Conservation (phyloP, 2,888 invertebrate genomes). For the Tigriopus californicus region DNA sequence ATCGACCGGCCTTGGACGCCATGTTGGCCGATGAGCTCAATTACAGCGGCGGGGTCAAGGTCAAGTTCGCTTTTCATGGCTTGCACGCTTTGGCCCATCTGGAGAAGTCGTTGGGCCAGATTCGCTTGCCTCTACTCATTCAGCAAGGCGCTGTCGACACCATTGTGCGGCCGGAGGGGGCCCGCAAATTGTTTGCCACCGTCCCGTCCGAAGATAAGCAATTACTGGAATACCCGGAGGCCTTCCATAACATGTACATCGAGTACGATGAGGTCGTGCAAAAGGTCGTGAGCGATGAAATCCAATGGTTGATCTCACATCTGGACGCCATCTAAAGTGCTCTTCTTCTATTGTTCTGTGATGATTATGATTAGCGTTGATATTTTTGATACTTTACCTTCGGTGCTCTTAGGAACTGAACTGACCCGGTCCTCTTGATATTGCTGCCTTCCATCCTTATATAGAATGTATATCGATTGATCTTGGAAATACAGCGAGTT, state of each 20-base stretch:
- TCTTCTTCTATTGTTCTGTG: too few relatives aligned
- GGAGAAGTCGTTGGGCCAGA: neutral
- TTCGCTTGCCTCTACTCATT: neutral
- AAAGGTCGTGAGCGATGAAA: too few relatives aligned
- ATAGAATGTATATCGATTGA: too few relatives aligned
- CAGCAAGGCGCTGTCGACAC: neutral
- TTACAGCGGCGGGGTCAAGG: neutral
- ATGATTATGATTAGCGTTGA: too few relatives aligned
- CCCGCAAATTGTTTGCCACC: neutral
- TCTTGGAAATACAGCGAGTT: too few relatives aligned
- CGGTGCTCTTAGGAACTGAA: too few relatives aligned
- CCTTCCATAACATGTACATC: neutral
- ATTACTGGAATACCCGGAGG: neutral
- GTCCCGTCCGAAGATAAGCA: neutral
- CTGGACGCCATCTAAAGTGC: too few relatives aligned
- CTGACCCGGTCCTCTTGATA: too few relatives aligned
- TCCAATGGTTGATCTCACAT: too few relatives aligned
- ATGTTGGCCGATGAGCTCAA: neutral
- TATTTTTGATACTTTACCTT: too few relatives aligned
- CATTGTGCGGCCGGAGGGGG: neutral
- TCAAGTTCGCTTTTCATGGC: neutral
- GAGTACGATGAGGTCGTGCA: neutral
- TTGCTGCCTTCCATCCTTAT: too few relatives aligned
- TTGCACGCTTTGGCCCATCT: neutral
- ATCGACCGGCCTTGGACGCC: neutral